Percentiles rank a stretch among this genome's conserved stretches.
phyloP scores from a whole-genome alignment of 1,140 invertebrate genomes.

The Panulirus ornatus region DNA sequence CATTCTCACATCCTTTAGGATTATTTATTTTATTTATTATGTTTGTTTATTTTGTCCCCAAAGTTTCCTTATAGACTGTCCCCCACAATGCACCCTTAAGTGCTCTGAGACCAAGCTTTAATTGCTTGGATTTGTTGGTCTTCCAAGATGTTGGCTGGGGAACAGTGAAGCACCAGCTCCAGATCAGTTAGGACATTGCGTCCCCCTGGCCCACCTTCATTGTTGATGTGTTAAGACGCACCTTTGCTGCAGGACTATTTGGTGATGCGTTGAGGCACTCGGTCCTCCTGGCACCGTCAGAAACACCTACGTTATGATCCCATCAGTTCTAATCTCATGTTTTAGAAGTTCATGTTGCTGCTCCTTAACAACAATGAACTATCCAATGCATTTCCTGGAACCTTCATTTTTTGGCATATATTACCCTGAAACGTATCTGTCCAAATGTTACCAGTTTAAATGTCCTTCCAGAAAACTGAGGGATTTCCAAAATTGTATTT shows the following conservation, averaged over 20 bases:
- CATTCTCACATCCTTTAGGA: no score
- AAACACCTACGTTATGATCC: conserved; percentile 54
- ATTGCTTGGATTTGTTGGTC: conserved; percentile 31
- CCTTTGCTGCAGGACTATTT: conserved; percentile 57
- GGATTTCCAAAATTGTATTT: not conserved
- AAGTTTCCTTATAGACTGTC: conserved; percentile 14
- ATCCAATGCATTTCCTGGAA: conserved; percentile 44
- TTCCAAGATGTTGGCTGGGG: conserved; percentile 45
- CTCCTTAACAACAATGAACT: conserved; percentile 2
- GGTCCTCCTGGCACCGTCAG: conserved; percentile 44
- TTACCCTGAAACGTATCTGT: conserved; percentile 37
- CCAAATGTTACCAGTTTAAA: conserved; percentile 38
- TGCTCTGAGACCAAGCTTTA: conserved; percentile 37
- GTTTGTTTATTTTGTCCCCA: conserved; percentile 1
- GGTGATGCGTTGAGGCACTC: conserved; percentile 58
- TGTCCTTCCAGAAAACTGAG: conserved; percentile 17
- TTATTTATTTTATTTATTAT: not conserved
- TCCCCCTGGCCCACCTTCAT: conserved; percentile 56
- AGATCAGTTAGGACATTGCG: conserved; percentile 33
- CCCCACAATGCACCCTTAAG: conserved; percentile 20
- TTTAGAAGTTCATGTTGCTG: not conserved
- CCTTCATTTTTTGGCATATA: conserved; percentile 29
- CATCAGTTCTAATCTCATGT: not conserved
- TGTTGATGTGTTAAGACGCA: conserved; percentile 66
- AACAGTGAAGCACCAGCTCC: conserved; percentile 58